phyloP scores from a whole-genome alignment of 2,888 invertebrate species.

The Chalcis sispes region DNA sequence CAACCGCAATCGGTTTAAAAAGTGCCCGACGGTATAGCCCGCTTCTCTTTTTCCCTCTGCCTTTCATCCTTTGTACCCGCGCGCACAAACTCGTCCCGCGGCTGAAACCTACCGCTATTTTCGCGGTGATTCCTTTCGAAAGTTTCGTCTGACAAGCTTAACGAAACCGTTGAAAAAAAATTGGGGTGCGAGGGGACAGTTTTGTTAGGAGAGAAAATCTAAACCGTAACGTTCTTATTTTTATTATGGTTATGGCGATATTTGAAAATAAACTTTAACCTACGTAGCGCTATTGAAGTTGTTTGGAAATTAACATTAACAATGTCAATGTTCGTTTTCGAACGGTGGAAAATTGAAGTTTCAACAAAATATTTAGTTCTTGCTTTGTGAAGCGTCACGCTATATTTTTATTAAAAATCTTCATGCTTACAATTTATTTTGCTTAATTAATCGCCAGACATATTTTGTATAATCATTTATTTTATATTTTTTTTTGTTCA shows the following conservation, averaged over 20 bases:
- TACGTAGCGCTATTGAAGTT: neutral
- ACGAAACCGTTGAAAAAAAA: constrained; percentile 11
- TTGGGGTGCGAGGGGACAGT: constrained; percentile 12
- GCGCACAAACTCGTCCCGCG: neutral
- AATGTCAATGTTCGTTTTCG: too few species aligned
- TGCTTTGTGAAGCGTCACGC: too few species aligned
- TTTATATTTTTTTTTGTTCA: too few species aligned
- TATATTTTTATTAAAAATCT: too few species aligned
- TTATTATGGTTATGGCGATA: constrained; percentile 11
- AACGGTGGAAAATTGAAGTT: too few species aligned
- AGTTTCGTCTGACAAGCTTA: constrained; percentile 48
- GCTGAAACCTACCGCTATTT: constrained; percentile 43
- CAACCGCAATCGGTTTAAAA: constrained; percentile 53
- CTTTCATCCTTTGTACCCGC: constrained; percentile 45
- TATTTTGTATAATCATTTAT: too few species aligned
- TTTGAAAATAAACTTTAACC: constrained; percentile 12
- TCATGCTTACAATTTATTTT: too few species aligned
- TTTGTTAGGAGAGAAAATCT: constrained; percentile 41
- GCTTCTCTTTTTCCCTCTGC: neutral
- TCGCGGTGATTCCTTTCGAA: constrained; percentile 51
- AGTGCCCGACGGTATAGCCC: constrained; percentile 24
- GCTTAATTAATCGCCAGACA: too few species aligned
- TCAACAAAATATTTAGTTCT: too few species aligned
- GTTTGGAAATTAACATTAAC: neutral
- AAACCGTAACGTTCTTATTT: constrained; percentile 33